Percentiles rank a stretch among this genome's conserved stretches.
phyloP scores from a whole-genome alignment of 1,140 invertebrate genomes.

The Sarcophaga bullata region DNA sequence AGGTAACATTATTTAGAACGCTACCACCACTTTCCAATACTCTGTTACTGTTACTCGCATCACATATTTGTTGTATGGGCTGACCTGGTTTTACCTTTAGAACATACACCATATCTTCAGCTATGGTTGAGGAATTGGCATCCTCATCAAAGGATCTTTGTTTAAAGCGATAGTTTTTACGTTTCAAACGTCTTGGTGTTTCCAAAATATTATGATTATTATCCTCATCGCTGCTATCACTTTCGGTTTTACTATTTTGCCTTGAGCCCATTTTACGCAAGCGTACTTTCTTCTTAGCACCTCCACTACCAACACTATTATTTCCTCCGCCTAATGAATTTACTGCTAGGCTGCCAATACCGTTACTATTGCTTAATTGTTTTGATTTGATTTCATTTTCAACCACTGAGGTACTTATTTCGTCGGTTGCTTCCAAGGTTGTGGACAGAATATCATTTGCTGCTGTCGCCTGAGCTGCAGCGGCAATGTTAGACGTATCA shows the following conservation, averaged over 20 bases:
- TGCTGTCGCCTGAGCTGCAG: constrained; percentile 1
- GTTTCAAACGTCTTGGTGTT: constrained; percentile 58
- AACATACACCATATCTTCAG: constrained; percentile 55
- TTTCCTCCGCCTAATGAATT: neutral
- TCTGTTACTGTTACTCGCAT: neutral
- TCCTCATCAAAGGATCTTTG: constrained; percentile 60
- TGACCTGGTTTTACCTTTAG: constrained; percentile 61
- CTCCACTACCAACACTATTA: constrained; percentile 40
- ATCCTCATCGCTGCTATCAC: constrained; percentile 66
- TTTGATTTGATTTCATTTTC: constrained; percentile 52
- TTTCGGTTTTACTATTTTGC: constrained; percentile 65
- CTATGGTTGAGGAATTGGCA: constrained; percentile 38
- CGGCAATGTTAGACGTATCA: constrained; percentile 53
- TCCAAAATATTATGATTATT: constrained; percentile 65
- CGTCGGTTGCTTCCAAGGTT: constrained; percentile 48
- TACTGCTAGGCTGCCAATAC: neutral
- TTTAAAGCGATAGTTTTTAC: constrained; percentile 61
- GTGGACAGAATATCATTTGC: constrained; percentile 50
- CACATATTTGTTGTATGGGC: constrained; percentile 58
- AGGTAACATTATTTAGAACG: neutral
- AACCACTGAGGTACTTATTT: constrained; percentile 54
- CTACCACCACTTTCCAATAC: neutral
- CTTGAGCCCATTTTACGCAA: constrained; percentile 64
- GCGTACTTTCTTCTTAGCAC: constrained; percentile 59
- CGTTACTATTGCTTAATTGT: constrained; percentile 46